Percentiles rank a stretch among this genome's conserved stretches.
phyloP scores from a whole-genome alignment of 2,888 invertebrate genomes.

The Temnothorax rugatulus region DNA sequence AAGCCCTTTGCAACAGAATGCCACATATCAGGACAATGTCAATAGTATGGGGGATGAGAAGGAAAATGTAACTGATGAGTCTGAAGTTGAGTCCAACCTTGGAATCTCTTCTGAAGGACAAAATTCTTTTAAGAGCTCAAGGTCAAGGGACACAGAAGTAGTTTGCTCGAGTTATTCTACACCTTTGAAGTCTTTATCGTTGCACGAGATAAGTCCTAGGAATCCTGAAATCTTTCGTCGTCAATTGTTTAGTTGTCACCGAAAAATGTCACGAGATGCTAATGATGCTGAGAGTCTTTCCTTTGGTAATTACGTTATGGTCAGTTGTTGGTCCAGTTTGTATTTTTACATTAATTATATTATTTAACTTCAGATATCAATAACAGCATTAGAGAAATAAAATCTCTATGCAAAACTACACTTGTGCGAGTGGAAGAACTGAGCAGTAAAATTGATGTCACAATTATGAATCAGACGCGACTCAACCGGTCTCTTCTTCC shows the following conservation, averaged over 20 bases:
- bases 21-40: not conserved
- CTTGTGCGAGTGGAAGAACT: not conserved
- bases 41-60: not conserved
- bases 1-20: not conserved
- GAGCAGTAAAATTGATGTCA: not conserved
- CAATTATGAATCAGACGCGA: not conserved
- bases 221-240: too few relatives aligned
- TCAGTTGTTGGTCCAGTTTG: not conserved
- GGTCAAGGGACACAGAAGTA: not conserved
- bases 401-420: slow-evolving; percentile 7
- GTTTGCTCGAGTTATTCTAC: not conserved
- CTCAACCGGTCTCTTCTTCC: not conserved
- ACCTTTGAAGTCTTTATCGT: not conserved
- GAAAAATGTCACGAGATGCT: not conserved
- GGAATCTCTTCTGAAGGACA: not conserved
- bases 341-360: not conserved
- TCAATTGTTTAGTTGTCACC: too few relatives aligned
- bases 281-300: not conserved
- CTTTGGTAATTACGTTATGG: not conserved
- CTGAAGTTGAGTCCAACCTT: not conserved
- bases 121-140: not conserved
- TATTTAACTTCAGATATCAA: not conserved
- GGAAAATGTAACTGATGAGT: not conserved
- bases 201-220: not conserved
- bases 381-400: not conserved